Evolutionary conservation across 2,888 invertebrate species (phyloP), one percentile per base, ranked within the genome.

Genomic region (Drosophila kokeensis): DNA sequence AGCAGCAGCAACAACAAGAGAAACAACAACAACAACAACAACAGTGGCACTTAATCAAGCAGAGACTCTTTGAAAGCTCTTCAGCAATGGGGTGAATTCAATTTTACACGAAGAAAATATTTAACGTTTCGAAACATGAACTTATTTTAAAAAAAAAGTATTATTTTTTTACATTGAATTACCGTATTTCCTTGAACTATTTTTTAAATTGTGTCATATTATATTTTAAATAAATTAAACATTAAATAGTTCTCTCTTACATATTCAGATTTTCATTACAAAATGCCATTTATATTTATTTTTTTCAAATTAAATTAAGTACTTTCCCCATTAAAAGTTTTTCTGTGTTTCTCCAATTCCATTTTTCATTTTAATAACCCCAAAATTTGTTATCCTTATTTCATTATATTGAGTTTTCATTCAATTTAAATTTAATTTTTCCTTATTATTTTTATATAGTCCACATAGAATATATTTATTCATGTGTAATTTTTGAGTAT

Each of bases 51-150:
- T 80, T 74, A 55, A 80, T 74, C 78, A 77, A 81, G 38, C 58
- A 50, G 40, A 52, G 66, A 61, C 70, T 66, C 60, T 68, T 77
- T 42, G 42, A 86, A 66, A 69, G 69, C 79, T 73, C 75, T 73
- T 73, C 29, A 50, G 3, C 36, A 54, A 34, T 15, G 24, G 27
- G 40, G 15, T 66, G 48, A 55, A 69, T 48, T 58, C 4, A 21
- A 42, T 42, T 49, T 49, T 29, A 32, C 18, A 21, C 2, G 10
- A 59, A 18, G 11, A 48, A 36, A 32, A 13, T 10, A 15, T 6
- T 24, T 24, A 18, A 42, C 8, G n/a, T 15, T 40, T 48, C 13
- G 10, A 45, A 53, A 66, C 8, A 52, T 6, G 15, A 24, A 13
- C 4, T 60, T 29, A 32, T 21, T 36, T 27, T 5, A 10, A 18